Conservation (phyloP, 2,113 vertebrate species). For the Austrofundulus limnaeus region DNA sequence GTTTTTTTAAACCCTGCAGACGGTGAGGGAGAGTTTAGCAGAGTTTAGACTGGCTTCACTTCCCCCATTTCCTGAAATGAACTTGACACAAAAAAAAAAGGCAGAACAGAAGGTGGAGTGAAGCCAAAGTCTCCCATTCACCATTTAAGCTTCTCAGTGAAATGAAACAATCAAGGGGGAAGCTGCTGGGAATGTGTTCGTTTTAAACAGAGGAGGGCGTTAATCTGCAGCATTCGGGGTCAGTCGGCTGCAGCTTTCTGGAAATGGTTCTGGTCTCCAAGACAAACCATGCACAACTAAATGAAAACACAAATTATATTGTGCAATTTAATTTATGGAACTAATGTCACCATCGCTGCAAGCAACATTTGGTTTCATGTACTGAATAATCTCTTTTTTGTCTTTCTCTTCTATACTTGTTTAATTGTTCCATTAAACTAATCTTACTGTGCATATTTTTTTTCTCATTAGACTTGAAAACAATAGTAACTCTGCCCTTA, state of each 20-base stretch:
- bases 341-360: slow-evolving; percentile 44
- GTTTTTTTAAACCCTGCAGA: slow-evolving; percentile 42
- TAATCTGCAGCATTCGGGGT: slow-evolving; percentile 47
- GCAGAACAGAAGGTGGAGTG: slow-evolving; percentile 42
- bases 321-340: not conserved
- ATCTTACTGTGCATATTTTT: slow-evolving; percentile 34
- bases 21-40: slow-evolving; percentile 28
- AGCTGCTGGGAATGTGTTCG: slow-evolving; percentile 42
- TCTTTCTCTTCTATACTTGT: slow-evolving; percentile 13
- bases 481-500: slow-evolving; percentile 36
- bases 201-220: slow-evolving; percentile 9
- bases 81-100: slow-evolving; percentile 46
- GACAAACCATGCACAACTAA: slow-evolving; percentile 1
- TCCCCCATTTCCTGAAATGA: slow-evolving; percentile 22
- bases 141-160: slow-evolving; percentile 42
- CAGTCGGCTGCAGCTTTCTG: slow-evolving; percentile 27
- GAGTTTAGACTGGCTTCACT: slow-evolving; percentile 15
- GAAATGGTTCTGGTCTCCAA: slow-evolving; percentile 6
- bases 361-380: slow-evolving; percentile 32
- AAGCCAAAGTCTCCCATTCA: slow-evolving; percentile 44
- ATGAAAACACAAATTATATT: not conserved
- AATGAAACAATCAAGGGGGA: slow-evolving; percentile 52
- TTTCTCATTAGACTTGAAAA: slow-evolving; percentile 46
- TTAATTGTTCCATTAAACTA: slow-evolving; percentile 8
- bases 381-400: slow-evolving; percentile 9